These are phyloP conservation scores for Drosophila burlai DNA, from an alignment of 1,140 invertebrate species.

Conservation along the genomic window DNA sequence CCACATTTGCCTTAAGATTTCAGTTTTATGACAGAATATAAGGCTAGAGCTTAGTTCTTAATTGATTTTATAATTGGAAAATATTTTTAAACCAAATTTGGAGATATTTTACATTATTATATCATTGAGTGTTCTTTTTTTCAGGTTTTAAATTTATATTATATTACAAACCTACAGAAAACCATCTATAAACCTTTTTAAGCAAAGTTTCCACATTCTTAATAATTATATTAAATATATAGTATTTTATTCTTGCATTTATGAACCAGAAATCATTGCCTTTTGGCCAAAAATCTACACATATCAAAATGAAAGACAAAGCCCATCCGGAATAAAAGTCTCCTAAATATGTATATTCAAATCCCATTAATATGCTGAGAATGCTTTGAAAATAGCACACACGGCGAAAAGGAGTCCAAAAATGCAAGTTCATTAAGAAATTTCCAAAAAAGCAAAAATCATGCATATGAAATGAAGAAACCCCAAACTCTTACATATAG, in stretches of 20 bases:
- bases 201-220: background rate
- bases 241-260: background rate
- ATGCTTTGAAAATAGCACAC: constrained; percentile 21
- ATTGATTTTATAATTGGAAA: background rate
- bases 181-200: background rate
- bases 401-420: background rate
- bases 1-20: background rate
- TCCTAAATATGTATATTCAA: background rate
- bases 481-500: constrained; percentile 23
- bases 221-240: background rate
- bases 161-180: background rate
- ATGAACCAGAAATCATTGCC: background rate
- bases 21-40: background rate
- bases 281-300: background rate
- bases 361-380: constrained; percentile 20
- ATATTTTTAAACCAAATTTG: background rate
- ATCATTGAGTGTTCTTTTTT: background rate
- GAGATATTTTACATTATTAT: background rate
- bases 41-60: background rate
- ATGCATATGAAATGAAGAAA: constrained; percentile 20
- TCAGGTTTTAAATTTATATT: background rate
- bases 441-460: constrained; percentile 36
- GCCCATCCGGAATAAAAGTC: background rate
- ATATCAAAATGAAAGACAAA: background rate
- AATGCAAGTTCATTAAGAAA: constrained; percentile 52